Evolutionary conservation across 2,888 invertebrate species (phyloP), one percentile per base, ranked within the genome.

Genomic region (Agonopterix subpropinquella): DNA sequence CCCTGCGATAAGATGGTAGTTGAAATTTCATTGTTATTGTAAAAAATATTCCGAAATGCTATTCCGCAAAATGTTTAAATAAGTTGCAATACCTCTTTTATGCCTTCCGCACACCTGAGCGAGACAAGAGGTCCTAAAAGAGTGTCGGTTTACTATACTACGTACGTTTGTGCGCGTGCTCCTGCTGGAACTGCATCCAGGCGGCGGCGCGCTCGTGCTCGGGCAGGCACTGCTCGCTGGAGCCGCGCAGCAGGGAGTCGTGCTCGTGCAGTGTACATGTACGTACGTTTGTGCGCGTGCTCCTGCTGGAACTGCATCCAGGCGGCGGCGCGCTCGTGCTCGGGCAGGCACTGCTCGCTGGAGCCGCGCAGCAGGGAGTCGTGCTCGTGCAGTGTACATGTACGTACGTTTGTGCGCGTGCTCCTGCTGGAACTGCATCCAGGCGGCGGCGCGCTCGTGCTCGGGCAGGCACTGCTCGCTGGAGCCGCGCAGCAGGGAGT

Each of bases 271-370:
- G 15, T 15, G 15, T 15, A 15, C 15, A 15, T 15, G 15, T 4
- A 18, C 18, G 4, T 11, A 73, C 75, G 79, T 37, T 69, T 75
- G 58, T 65, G 59, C 63, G 91, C 89, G 62, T 84, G 83, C 66
- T 96, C 96, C 65, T 90, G 90, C 77, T 96, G 94, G 76, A 93
- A 98, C 68, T 97, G 97, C 48, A 92, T 91, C 98, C 97, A 98
- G 45, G 97, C 98, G 50, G 92, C 91, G 62, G 92, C 92, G 61
- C 95, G 91, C 80, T 97, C 97, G 67, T 94, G 93, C 74, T 96
- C 45, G 97, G 98, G 50, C 92, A 91, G 62, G 92, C 92, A 61
- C 95, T 37, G 96, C 64, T 95, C 95, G 47, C 91, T 89, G 65
- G 92, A 89, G 77, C 93, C 93, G 65, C 92, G 92, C 62, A 94